Evolutionary conservation across 2,797 vertebrate genomes (phyloP), one percentile per base, ranked within the genome.

Genomic region (Syncerus caffer): DNA sequence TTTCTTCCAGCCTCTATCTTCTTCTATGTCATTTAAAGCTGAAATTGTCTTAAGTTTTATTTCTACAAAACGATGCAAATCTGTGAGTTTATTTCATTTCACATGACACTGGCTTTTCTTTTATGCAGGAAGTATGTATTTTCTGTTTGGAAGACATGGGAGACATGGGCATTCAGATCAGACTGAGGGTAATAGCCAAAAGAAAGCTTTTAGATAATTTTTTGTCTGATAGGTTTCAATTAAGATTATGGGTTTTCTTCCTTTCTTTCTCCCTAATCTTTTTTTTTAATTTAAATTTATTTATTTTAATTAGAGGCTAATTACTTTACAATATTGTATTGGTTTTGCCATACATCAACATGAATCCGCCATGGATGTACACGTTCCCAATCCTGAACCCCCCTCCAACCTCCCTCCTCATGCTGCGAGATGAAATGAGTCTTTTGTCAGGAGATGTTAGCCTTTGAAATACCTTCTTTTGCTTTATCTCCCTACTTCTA

Each of bases 371-470:
- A 47, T 47, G 11, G 47, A 47, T 47, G 47, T 47, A 47, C 47
- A 47, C 47, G 47, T 47, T 47, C 11, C 47, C 47, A 47, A 47
- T 47, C 47, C 47, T 47, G 11, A 47, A 47, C 11, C 47, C 47
- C 45, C 47, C 45, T 47, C 11, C 47, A 10, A 47, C 47, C 47
- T 12, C 47, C 47, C 47, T 47, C 47, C 47, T 47, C 47, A 47
- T 4, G 1, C 7, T 62, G 29, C 85, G 15, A 90, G 82, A 88
- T 74, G 47, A 94, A 96, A 88, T 80, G 76, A 38, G 17, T 94
- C 64, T 96, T 94, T 86, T 57, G 31, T 78, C 21, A 87, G 80
- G 34, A 96, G 55, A 97, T 89, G 93, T 19, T 62, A 93, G 60
- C 8, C 74, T 76, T 85, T 86, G 85, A 92, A 64, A 90, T 67